phyloP scores from a whole-genome alignment of 1,140 invertebrate genomes.

The Brachionus asplanchnoidis region DNA sequence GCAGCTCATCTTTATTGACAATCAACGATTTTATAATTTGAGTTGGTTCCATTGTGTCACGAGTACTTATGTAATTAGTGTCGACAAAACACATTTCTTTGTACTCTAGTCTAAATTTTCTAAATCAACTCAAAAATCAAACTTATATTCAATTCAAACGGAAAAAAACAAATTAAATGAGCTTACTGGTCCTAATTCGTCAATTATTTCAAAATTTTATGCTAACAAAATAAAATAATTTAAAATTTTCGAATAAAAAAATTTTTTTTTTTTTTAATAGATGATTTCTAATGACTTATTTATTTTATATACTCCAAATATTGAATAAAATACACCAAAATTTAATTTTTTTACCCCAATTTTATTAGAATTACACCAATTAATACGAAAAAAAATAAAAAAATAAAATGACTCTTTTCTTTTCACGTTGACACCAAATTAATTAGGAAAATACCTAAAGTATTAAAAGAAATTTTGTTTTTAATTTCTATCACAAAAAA shows the following conservation, averaged over 20 bases:
- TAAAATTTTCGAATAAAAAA: neutral
- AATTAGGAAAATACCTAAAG: too few relatives aligned
- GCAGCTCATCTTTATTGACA: neutral
- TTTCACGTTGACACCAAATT: too few relatives aligned
- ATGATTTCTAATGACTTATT: too few relatives aligned
- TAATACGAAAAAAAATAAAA: too few relatives aligned
- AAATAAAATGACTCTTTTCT: too few relatives aligned
- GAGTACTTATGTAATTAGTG: neutral
- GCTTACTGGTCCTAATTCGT: neutral
- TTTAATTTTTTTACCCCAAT: too few relatives aligned
- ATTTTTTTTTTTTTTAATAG: too few relatives aligned
- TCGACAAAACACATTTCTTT: neutral
- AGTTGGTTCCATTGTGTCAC: neutral
- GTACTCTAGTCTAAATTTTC: conserved; percentile 4
- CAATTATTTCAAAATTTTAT: neutral
- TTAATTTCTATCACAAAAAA: too few relatives aligned
- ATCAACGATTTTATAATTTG: neutral
- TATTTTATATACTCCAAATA: too few relatives aligned
- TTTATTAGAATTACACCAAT: too few relatives aligned
- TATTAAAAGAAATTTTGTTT: too few relatives aligned
- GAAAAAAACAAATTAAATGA: neutral
- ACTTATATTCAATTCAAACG: neutral
- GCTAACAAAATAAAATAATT: conserved; percentile 5
- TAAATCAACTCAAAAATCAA: neutral
- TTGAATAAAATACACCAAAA: too few relatives aligned